Base-by-base conservation (phyloP, 2,797 vertebrate species). In the Cephalopachus bancanus region DNA sequence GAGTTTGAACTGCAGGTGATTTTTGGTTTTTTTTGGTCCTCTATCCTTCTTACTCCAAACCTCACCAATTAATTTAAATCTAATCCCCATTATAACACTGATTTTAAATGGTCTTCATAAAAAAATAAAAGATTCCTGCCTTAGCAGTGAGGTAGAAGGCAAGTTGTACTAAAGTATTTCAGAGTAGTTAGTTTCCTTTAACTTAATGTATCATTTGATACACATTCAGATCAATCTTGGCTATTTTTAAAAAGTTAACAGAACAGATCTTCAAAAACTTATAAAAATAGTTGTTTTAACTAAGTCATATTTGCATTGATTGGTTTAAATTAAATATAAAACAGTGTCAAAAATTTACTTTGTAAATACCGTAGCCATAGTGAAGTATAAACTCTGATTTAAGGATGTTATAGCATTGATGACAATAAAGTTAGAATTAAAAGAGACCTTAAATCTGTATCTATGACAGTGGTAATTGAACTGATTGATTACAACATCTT, bases 401-500 rank as follows among this genome's bases (percentile, higher is more conserved):
- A 87, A 81, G 93, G 65, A 91, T 91, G 55, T 91, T 93, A 89
- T 98, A 97, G 96, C 97, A 94, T 98, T 98, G 98, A 98, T 98
- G 91, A 97, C 98, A 98, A 98, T 98, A 98, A 98, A 95, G 98
- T 98, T 98, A 98, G 98, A 98, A 97, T 98, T 97, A 98, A 98
- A 96, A 97, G 98, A 97, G 97, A 98, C 98, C 98, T 98, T 98
- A 99, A 99, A 98, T 98, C 95, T 95, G 83, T 94, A 98, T 98
- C 98, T 97, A 98, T 99, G 99, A 99, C 98, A 98, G 98, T 98
- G 98, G 99, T 99, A 99, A 99, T 99, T 99, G 98, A 99, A 98
- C 98, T 99, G 99, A 99, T 99, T 99, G 99, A 99, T 99, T 99
- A 99, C 98, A 98, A 98, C 98, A 99, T 99, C 98, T 99, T 97